Evolutionary conservation across 2,113 vertebrate genomes (phyloP), one percentile per base, ranked within the genome.

Genomic region (Sinocyclocheilus rhinocerous): DNA sequence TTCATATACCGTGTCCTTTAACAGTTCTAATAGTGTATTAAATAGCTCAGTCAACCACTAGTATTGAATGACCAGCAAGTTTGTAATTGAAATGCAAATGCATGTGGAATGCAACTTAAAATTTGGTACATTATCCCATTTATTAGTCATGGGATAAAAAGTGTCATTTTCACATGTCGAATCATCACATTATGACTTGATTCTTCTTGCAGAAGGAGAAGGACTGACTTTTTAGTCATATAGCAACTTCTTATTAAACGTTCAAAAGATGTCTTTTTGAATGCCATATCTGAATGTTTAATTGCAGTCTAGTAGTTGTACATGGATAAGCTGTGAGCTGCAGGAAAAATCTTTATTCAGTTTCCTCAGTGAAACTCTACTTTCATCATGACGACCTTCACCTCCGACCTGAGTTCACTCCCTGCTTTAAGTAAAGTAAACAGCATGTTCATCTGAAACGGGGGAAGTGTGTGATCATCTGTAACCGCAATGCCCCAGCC

Each of bases 371-470:
- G 16, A 55, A 65, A 82, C 72, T 61, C 72, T 55, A 77, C 75
- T 77, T 77, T 77, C 75, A 77, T 77, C 75, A 55, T 18, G 26
- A 16, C 24, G 75, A 77, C 75, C 75, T 77, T 77, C 76, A 77
- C 76, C 76, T 77, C 26, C 8, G 50, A 29, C 50, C 13, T 0
- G 76, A 29, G 76, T 77, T 77, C 76, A 77, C 33, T 8, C 73
- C 42, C 70, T 20, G 85, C 87, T 86, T 73, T 88, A 86, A 89
- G 55, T 87, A 83, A 83, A 87, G 79, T 63, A 85, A 87, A 86
- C 57, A 63, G 85, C 63, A 59, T 82, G 77, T 87, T 78, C 39
- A 39, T 63, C 52, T 69, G 86, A 76, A 85, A 81, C 79, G 77
- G 83, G 39, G 76, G 78, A 85, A 87, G 83, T 50, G 42, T 59